Evolutionary conservation across 2,888 invertebrate genomes (phyloP).

Genomic region (Drosophila putrida): DNA sequence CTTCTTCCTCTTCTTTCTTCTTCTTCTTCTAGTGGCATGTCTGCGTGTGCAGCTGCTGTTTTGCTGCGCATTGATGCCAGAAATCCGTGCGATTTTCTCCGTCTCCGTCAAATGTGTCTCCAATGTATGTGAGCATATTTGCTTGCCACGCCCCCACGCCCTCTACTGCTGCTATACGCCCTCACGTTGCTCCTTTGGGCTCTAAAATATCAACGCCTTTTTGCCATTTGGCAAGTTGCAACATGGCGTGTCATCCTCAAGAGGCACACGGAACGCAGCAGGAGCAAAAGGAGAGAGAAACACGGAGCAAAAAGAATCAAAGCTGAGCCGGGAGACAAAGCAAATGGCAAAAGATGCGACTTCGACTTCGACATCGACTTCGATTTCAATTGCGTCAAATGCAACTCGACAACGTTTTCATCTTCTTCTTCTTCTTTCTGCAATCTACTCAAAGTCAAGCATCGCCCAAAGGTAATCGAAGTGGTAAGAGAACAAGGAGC

Average conservation of each 20-base stretch:
- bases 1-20: slow-evolving; percentile 2
- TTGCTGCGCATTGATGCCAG: slow-evolving; percentile 63
- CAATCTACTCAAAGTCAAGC: slow-evolving; percentile 49
- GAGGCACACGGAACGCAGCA: neutral
- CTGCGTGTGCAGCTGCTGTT: slow-evolving; percentile 11
- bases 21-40: neutral
- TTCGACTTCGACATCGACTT: slow-evolving; percentile 74
- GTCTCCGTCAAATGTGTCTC: slow-evolving; percentile 55
- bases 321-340: slow-evolving; percentile 20
- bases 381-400: slow-evolving; percentile 72
- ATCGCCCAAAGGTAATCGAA: slow-evolving; percentile 19
- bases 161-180: neutral
- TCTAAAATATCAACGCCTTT: slow-evolving; percentile 38
- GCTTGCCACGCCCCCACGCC: slow-evolving; percentile 47
- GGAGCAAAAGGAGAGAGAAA: no score
- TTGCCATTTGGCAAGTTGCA: slow-evolving; percentile 37
- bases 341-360: slow-evolving; percentile 58
- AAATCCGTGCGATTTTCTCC: slow-evolving; percentile 70
- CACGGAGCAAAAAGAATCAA: neutral
- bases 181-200: neutral
- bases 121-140: slow-evolving; percentile 54
- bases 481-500: slow-evolving; percentile 6
- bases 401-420: slow-evolving; percentile 57
- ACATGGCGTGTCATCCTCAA: slow-evolving; percentile 22
- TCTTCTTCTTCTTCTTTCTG: slow-evolving; percentile 2